These are phyloP conservation scores for Crotophaga sulcirostris DNA, from an alignment of 2,113 vertebrate species.

Conservation along the genomic window DNA sequence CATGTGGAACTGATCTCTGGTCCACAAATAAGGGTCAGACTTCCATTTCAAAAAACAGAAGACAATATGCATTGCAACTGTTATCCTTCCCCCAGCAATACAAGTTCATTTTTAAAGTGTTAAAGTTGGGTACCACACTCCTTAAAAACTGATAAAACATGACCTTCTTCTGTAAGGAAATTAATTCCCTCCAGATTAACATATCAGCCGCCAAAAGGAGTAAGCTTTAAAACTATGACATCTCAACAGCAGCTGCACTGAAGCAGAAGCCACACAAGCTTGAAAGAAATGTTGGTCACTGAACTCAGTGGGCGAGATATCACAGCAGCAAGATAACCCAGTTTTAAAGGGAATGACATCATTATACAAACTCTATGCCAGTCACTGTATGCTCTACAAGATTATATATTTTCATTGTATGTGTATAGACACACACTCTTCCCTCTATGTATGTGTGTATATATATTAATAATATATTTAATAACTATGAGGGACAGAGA, in stretches of 20 bases:
- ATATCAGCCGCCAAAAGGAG: background rate
- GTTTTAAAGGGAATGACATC: background rate
- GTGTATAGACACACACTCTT: background rate
- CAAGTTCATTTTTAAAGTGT: background rate
- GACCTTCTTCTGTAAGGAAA: background rate
- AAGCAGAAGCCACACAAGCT: background rate
- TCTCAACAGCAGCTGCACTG: background rate
- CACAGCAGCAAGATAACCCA: background rate
- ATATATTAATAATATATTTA: too few species aligned
- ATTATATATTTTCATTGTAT: background rate
- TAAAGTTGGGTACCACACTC: background rate
- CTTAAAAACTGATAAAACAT: background rate
- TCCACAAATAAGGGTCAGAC: background rate
- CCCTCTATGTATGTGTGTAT: too few species aligned
- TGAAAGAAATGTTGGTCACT: background rate
- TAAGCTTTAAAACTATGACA: background rate
- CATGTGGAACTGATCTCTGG: background rate
- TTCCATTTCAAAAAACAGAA: background rate
- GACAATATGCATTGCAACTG: background rate
- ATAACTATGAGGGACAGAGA: background rate
- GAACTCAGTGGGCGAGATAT: background rate
- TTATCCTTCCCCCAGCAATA: background rate
- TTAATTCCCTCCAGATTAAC: background rate
- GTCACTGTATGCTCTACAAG: background rate
- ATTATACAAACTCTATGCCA: background rate